Percentiles rank a stretch among this genome's conserved stretches.
These are phyloP conservation scores for Manduca sexta DNA, from an alignment of 1,140 invertebrate genomes.

Conservation along the genomic window DNA sequence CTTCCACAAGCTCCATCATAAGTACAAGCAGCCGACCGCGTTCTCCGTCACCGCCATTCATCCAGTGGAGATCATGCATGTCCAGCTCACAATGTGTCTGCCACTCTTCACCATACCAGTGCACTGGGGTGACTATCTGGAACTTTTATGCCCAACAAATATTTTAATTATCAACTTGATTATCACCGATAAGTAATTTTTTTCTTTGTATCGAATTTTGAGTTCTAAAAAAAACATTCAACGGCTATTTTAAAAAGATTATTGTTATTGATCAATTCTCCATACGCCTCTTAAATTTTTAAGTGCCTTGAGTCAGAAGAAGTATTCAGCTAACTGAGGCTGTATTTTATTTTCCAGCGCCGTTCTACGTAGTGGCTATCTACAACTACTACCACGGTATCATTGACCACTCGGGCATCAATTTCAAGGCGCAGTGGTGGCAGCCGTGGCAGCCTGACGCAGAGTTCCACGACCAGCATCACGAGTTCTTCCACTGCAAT, in stretches of 20 bases:
- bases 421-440: constrained; percentile 84
- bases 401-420: constrained; percentile 83
- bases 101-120: constrained; percentile 76
- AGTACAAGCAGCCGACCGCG: constrained; percentile 83
- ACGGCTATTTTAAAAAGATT: too few relatives aligned
- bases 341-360: too few relatives aligned
- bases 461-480: constrained; percentile 85
- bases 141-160: too few relatives aligned
- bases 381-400: constrained; percentile 85
- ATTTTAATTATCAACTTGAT: too few relatives aligned
- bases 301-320: too few relatives aligned
- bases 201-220: too few relatives aligned
- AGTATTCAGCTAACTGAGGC: too few relatives aligned
- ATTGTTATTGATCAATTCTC: too few relatives aligned
- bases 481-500: constrained; percentile 85
- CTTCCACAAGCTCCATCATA: constrained; percentile 84
- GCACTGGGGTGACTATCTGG: constrained; percentile 78
- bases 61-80: constrained; percentile 77
- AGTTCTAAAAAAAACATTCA: too few relatives aligned
- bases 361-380: constrained; percentile 73
- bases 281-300: too few relatives aligned
- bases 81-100: constrained; percentile 74
- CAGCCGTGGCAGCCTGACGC: constrained; percentile 85
- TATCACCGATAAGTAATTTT: too few relatives aligned
- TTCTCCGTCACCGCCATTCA: constrained; percentile 85